phyloP scores from a whole-genome alignment of 1,140 invertebrate genomes.

The Drosophila nebulosa region DNA sequence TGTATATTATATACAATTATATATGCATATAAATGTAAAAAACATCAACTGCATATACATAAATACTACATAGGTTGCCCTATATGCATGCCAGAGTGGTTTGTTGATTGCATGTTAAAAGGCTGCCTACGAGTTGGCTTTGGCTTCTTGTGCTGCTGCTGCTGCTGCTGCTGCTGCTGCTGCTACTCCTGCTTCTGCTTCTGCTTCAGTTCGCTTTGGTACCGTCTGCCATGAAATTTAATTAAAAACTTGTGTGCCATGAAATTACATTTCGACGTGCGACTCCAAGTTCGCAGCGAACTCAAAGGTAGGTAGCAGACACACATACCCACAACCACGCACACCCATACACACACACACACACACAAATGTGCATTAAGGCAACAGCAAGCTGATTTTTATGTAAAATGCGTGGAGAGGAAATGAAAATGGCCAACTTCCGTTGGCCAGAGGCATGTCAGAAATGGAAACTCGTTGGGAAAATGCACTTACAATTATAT shows the following conservation, averaged over 20 bases:
- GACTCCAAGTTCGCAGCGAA: conserved; percentile 31
- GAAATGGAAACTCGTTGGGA: neutral
- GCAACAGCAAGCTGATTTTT: conserved; percentile 58
- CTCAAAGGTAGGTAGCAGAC: conserved; percentile 49
- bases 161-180: conserved; percentile 3
- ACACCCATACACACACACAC: neutral
- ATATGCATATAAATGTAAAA: conserved; percentile 28
- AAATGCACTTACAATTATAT: neutral
- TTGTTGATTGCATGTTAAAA: conserved; percentile 79
- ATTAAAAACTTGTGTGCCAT: conserved; percentile 80
- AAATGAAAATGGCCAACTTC: conserved; percentile 49
- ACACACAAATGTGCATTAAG: neutral
- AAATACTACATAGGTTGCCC: conserved; percentile 26
- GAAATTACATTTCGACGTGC: conserved; percentile 78
- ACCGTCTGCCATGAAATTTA: conserved; percentile 75
- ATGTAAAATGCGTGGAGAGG: conserved; percentile 30
- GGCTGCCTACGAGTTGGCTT: conserved; percentile 35
- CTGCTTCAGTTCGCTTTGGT: conserved; percentile 27
- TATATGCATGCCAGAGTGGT: conserved; percentile 75
- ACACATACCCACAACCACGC: neutral
- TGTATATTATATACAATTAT: conserved; percentile 38
- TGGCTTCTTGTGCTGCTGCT: conserved; percentile 11
- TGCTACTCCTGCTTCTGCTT: conserved; percentile 5
- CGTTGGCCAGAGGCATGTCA: conserved; percentile 13
- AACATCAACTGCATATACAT: too few relatives aligned